phyloP scores from a whole-genome alignment of 2,797 vertebrate species.

The Euphonia xanthogaster region DNA sequence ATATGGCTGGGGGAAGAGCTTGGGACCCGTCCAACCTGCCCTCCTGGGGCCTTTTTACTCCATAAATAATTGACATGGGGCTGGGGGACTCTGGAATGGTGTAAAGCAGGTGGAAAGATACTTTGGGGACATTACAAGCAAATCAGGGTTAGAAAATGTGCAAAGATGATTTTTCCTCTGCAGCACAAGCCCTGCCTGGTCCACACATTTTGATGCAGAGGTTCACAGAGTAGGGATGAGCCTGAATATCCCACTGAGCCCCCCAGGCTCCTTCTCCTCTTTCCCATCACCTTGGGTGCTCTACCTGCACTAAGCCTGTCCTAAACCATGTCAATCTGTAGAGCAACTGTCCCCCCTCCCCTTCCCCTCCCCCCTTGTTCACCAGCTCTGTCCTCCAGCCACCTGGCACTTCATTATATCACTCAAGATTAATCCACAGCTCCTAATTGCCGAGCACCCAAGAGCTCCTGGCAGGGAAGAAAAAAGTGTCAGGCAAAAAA shows the following conservation, averaged over 20 bases:
- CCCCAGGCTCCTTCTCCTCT: neutral
- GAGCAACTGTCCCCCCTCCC: neutral
- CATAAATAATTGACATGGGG: neutral
- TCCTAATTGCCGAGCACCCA: neutral
- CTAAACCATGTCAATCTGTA: neutral
- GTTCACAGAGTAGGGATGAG: neutral
- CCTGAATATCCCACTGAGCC: neutral
- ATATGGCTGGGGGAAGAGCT: neutral
- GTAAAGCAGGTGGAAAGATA: neutral
- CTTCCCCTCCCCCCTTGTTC: neutral
- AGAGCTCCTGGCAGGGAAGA: constrained; percentile 5
- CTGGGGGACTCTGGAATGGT: accelerated
- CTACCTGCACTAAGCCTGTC: neutral
- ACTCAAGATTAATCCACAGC: neutral
- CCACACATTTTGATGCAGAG: accelerated
- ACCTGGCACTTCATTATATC: constrained; percentile 13
- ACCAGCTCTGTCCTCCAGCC: neutral
- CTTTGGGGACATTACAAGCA: neutral
- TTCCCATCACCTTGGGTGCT: neutral
- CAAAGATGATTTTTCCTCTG: neutral
- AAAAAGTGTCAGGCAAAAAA: neutral
- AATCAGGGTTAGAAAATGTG: neutral
- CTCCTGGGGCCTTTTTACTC: neutral
- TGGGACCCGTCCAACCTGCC: neutral
- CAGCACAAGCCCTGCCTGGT: accelerated